Base-by-base conservation (phyloP, 2,888 invertebrate genomes). In the Orthosia gothica region DNA sequence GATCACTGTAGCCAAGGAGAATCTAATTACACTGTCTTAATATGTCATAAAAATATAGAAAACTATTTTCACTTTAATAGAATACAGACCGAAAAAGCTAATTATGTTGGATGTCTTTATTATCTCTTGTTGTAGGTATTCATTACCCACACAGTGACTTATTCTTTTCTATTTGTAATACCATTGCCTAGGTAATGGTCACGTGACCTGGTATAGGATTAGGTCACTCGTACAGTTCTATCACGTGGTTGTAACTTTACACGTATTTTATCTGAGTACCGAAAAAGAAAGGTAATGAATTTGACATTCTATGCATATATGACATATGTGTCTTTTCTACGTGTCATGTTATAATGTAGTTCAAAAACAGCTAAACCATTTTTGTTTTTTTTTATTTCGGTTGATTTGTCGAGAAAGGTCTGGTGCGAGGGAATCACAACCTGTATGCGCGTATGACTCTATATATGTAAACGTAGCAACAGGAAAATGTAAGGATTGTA, bases 181-280 rank as follows among this genome's bases (percentile, higher is more conserved):
- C 13, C 5, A 69, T 61, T 75, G 18, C 49, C 47, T 49, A 50
- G 13, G 26, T 57, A 55, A 70, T 62, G 45, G 55, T 52, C 61
- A 57, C 79, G 71, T 79, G 71, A 20, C 23, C 20, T 62, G 11
- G 4, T 50, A 70, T 79, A 32, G 16, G 61, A 70, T 76, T 78
- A 76, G 20, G 13, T 45, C 18, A 49, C 15, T 40, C 52, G 40
- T 20, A 26, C n/a, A 26, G 9, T n/a, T 12, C 15, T 59, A 49
- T 13, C 61, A 62, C 49, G 70, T 62, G 55, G 11, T 45, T 61
- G 61, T 45, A 61, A 45, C 15, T 15, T 45, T 45, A 45, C 15
- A 45, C 45, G 40, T 20, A 20, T 40, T n/a, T 40, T 40, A 59
- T 20, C 12, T 3, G 11, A 40, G 2, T 40, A 40, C 32, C 13